Percentiles rank a stretch among this genome's conserved stretches.
These are phyloP conservation scores for Armadillidium nasatum DNA, from an alignment of 1,140 invertebrate genomes.

Conservation along the genomic window DNA sequence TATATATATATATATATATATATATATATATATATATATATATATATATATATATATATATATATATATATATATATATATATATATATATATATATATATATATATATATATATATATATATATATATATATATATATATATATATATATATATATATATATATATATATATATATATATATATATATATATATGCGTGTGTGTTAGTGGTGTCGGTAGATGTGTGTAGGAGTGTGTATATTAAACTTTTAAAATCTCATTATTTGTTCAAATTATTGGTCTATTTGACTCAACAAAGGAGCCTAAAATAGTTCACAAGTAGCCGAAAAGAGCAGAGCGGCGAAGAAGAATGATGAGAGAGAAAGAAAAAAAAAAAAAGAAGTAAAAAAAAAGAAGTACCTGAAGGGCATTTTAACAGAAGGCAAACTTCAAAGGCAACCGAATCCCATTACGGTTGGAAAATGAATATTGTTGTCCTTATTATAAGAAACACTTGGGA, in stretches of 20 bases:
- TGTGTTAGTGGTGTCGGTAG: neutral
- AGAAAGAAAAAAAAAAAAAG: neutral
- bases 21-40: constrained; percentile 17
- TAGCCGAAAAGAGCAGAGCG: neutral
- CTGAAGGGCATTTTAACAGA: neutral
- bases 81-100: constrained; percentile 20
- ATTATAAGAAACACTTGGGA: neutral
- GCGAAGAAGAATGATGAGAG: neutral
- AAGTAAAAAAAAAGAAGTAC: neutral
- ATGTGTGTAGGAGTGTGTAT: neutral
- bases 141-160: too few species aligned
- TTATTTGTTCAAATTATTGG: constrained; percentile 11
- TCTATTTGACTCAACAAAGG: constrained; percentile 14
- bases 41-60: constrained; percentile 15
- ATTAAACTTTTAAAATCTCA: neutral
- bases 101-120: neutral
- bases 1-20: constrained; percentile 18
- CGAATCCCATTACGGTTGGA: neutral
- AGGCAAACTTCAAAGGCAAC: constrained; percentile 3
- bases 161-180: too few species aligned
- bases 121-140: too few species aligned
- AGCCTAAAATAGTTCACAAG: neutral
- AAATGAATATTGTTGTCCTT: constrained; percentile 2
- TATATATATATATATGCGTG: too few species aligned
- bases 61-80: constrained; percentile 17